Evolutionary conservation across 2,797 vertebrate genomes (phyloP), one percentile per base, ranked within the genome.

Genomic region (Xyrichtys novacula): DNA sequence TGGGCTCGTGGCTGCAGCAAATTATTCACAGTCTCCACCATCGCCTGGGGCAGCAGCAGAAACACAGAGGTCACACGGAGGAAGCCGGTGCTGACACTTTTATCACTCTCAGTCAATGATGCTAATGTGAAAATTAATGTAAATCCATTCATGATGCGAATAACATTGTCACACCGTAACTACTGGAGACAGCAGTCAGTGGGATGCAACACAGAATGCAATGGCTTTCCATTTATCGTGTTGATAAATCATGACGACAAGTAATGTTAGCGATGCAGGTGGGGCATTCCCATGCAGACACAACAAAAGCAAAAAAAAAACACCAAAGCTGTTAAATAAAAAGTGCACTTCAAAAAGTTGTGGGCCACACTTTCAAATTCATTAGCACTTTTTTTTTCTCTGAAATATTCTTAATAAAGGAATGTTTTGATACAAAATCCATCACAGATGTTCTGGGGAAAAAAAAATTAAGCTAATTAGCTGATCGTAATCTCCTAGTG

Each of bases 21-120:
- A 93, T 99, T 99, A 91, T 99, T 99, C 86, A 98, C 98, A 0
- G 97, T 99, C 91, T 98, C 97, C 66, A 99, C 97, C 97, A 99
- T 99, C 6, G 98, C 98, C 98, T 99, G 89, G 39, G 70, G 80
- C 68, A 73, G 70, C 80, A 75, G 73, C 29, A 80, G 43, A 90
- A 75, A 89, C 64, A 82, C 29, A 26, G 68, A 65, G 74, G 83
- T 90, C 78, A 91, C 40, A 53, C 2, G 16, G 59, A 69, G 39
- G 84, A 75, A 84, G 57, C n/a, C 12, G 19, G 48, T 14, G 20
- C 53, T 39, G n/a, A 74, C 38, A 46, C 48, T 53, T 79, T 52
- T 25, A 68, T 69, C 46, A 34, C 50, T 63, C 61, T 61, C 22
- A 77, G 55, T 73, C 65, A 76, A 47, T 42, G 36, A 71, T 40